A percentile compares a stretch with the other conserved stretches of the same genome.
Conservation (phyloP, 2,113 vertebrate genomes). For the Rhombomys opimus region DNA sequence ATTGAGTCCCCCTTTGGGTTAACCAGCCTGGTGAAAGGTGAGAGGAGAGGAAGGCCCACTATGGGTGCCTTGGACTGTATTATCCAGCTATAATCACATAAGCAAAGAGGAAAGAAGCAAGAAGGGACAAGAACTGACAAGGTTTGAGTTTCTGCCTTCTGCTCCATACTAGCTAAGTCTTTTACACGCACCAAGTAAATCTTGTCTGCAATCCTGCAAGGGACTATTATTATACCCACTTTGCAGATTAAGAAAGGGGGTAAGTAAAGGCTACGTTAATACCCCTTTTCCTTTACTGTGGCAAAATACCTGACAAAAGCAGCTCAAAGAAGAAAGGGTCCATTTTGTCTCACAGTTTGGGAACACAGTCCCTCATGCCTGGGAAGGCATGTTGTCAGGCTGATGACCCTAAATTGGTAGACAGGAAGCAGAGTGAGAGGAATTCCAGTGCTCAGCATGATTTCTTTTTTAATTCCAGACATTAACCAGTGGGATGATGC, state of each 20-base stretch:
- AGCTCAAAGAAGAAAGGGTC: neutral
- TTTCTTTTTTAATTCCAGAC: neutral
- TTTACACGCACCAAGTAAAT: neutral
- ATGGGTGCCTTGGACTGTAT: neutral
- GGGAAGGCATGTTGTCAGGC: neutral
- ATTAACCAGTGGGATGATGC: neutral
- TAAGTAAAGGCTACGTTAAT: neutral
- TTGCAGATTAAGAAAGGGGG: neutral
- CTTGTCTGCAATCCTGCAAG: neutral
- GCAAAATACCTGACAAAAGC: neutral
- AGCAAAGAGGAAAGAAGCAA: neutral
- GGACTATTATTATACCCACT: neutral
- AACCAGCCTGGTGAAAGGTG: neutral
- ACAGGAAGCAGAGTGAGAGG: neutral
- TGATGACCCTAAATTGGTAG: neutral
- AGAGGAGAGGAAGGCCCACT: neutral
- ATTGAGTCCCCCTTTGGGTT: neutral
- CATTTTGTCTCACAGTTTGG: neutral
- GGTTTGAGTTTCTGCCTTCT: neutral
- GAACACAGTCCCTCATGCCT: neutral
- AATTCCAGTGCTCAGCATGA: too few relatives aligned
- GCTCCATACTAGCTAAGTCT: neutral
- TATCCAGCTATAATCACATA: rapidly evolving
- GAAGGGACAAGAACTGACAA: neutral
- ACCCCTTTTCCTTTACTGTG: neutral